Evolutionary conservation across 2,113 vertebrate genomes (phyloP).

Genomic region (Perca schrenkii): DNA sequence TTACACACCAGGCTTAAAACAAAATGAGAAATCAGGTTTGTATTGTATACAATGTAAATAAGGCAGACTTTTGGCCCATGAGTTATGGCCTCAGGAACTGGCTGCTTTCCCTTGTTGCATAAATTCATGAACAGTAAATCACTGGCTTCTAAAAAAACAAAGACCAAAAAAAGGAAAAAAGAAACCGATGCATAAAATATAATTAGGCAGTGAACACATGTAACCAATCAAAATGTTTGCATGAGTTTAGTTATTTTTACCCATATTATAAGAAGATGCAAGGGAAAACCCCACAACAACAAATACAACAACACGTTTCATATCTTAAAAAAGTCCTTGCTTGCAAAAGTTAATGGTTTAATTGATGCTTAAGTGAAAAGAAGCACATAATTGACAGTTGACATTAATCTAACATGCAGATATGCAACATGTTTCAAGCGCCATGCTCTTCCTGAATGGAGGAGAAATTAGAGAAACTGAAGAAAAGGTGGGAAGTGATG

Average conservation of each 20-base stretch:
- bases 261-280: conserved; percentile 38
- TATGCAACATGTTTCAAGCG: conserved; percentile 14
- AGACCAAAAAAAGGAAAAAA: conserved; percentile 65
- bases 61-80: conserved; percentile 81
- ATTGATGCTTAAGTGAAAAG: conserved; percentile 5
- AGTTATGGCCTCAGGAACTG: conserved; percentile 81
- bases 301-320: conserved; percentile 14
- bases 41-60: conserved; percentile 84
- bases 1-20: conserved; percentile 69
- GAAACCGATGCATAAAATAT: conserved; percentile 79
- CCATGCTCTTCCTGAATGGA: not conserved
- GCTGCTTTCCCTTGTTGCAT: conserved; percentile 79
- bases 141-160: conserved; percentile 70
- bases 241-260: conserved; percentile 66
- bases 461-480: not conserved
- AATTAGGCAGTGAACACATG: conserved; percentile 80
- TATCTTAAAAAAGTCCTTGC: conserved; percentile 5
- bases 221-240: conserved; percentile 76
- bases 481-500: not conserved
- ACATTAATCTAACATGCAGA: conserved; percentile 15
- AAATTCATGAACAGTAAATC: conserved; percentile 86
- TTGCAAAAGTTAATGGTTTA: conserved; percentile 9
- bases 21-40: conserved; percentile 75
- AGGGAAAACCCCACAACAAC: conserved; percentile 26
- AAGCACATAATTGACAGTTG: conserved; percentile 10